phyloP scores from a whole-genome alignment of 92 coral and sea anemone genomes.

The Paramuricea clavata region DNA sequence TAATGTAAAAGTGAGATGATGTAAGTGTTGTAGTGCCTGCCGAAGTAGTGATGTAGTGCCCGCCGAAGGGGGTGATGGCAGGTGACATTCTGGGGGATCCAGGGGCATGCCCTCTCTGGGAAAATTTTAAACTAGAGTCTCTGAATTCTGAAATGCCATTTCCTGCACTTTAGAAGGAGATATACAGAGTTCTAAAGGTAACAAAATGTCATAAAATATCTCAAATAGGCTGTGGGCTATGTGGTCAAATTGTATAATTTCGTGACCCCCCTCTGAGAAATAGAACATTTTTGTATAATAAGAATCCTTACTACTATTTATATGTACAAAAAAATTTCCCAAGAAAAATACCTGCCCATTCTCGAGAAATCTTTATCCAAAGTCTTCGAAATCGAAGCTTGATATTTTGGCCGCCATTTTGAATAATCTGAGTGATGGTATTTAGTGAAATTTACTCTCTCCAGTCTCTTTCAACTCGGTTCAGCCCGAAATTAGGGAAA shows the following conservation, averaged over 20 bases:
- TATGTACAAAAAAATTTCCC: conserved; percentile 22
- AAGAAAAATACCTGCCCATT: conserved; percentile 23
- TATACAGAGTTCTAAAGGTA: too few species aligned
- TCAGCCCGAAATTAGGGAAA: background rate
- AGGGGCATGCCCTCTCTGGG: too few species aligned
- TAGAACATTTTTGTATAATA: background rate
- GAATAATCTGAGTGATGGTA: background rate
- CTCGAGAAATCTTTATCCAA: background rate
- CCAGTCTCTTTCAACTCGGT: background rate
- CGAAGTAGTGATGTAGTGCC: too few species aligned
- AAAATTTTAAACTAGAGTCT: too few species aligned
- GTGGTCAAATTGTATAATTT: conserved; percentile 12
- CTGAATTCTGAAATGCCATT: too few species aligned
- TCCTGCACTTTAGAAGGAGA: too few species aligned
- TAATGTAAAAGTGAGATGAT: too few species aligned
- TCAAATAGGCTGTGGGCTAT: conserved; percentile 33
- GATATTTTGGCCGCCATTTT: background rate
- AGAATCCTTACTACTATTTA: background rate
- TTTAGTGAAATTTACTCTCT: background rate
- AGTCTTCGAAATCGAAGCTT: background rate
- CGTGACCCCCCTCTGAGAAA: conserved; percentile 2
- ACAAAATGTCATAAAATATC: too few species aligned
- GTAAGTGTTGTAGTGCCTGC: too few species aligned
- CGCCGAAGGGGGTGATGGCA: too few species aligned
- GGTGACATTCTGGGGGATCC: too few species aligned